These are phyloP conservation scores for Lepidurus arcticus DNA, from an alignment of 1,140 invertebrate genomes.

Conservation along the genomic window DNA sequence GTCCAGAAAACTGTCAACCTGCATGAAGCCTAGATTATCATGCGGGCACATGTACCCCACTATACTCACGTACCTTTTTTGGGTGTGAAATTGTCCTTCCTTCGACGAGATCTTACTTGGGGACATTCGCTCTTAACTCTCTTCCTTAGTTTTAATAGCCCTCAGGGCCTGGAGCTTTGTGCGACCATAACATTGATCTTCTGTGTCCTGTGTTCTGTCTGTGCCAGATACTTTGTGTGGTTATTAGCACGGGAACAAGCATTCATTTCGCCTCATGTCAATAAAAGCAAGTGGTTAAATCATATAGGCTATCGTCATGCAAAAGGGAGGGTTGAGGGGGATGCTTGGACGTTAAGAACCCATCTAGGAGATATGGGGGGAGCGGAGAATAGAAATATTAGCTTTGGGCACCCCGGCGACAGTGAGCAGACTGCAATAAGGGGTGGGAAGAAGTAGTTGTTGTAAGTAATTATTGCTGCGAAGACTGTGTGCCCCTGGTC, in stretches of 20 bases:
- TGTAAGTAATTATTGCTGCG: not conserved
- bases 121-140: too few relatives aligned
- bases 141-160: too few relatives aligned
- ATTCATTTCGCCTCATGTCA: not conserved
- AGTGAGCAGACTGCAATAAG: not conserved
- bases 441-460: not conserved
- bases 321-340: not conserved
- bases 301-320: not conserved
- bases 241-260: not conserved
- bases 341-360: not conserved
- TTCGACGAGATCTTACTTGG: too few relatives aligned
- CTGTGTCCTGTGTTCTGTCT: too few relatives aligned
- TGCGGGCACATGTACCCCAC: not conserved
- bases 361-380: not conserved
- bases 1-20: not conserved
- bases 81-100: too few relatives aligned
- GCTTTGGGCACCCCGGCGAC: not conserved
- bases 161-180: too few relatives aligned
- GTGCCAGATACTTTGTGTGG: too few relatives aligned
- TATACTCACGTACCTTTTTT: too few relatives aligned
- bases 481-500: not conserved
- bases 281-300: constrained; percentile 1
- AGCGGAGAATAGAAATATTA: not conserved
- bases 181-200: too few relatives aligned
- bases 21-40: not conserved